Evolutionary conservation across 2,797 vertebrate genomes (phyloP), one percentile per base, ranked within the genome.

Genomic region (Lycodopsis pacificus): DNA sequence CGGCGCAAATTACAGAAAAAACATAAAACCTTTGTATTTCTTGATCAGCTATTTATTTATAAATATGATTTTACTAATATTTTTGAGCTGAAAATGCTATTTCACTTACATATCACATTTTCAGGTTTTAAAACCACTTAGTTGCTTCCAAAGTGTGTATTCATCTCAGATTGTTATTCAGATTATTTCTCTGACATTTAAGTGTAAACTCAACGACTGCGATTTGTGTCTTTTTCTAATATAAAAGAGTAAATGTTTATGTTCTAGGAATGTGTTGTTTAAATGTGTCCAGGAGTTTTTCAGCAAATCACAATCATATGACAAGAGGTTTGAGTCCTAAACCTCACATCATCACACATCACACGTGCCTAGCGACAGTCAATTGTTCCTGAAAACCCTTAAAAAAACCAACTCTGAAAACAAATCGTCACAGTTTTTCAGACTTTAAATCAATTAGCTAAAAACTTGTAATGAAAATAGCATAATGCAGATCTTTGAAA

Each of bases 1-100:
- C 59, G 0, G 12, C 53, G 58, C 32, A 82, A 87, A 87, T 86
- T 70, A 82, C 32, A 73, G 79, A 75, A 78, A 84, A 88, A 65
- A 67, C 68, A 87, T 59, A 38, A 59, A 81, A 75, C 65, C 56
- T 71, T 83, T 77, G 40, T 58, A 58, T 79, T 86, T 85, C 36
- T 49, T 71, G 49, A 88, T 91, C 71, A 82, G 48, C 76, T 70
- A 17, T 74, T 22, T 66, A 6, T 25, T 14, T 81, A 48, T 77
- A 83, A 88, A 84, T 62, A 44, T 11, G 10, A 32, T 79, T 72
- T 78, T 40, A 57, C 38, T 54, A 78, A 34, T 58, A 48, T 70
- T 34, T 2, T 71, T 75, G 17, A n/a, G 44, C 11, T 42, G 40
- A 32, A 75, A 58, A 34, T 57, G 15, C 3, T 44, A 10, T 71